Percentiles rank a stretch among this genome's conserved stretches.
Conservation (phyloP, 2,888 invertebrate species). For the Sesamia inferens region DNA sequence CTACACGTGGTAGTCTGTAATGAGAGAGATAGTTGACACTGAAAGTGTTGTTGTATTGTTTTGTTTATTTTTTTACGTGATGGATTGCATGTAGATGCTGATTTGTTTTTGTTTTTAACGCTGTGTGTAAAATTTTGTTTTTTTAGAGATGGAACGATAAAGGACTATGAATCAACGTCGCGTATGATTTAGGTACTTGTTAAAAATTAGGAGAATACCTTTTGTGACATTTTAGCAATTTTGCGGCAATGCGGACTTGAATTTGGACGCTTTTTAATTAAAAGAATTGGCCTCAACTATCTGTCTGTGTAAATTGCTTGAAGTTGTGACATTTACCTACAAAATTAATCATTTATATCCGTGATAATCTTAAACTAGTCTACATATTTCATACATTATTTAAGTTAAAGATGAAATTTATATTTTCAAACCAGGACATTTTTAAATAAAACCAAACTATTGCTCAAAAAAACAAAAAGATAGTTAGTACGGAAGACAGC, state of each 20-base stretch:
- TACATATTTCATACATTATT: not conserved
- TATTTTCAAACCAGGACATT: not conserved
- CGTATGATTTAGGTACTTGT: too few species aligned
- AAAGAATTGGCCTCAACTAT: not conserved
- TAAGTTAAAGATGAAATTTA: not conserved
- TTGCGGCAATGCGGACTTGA: too few species aligned
- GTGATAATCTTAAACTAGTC: not conserved
- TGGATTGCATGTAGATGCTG: slow-evolving; percentile 6
- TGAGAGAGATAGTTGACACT: slow-evolving; percentile 48
- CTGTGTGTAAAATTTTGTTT: not conserved
- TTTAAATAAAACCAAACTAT: not conserved
- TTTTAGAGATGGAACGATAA: not conserved
- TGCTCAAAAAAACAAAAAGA: not conserved
- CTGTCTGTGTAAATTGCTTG: not conserved
- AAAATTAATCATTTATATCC: not conserved
- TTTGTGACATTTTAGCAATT: too few species aligned
- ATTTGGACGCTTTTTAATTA: too few species aligned
- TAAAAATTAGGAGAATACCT: too few species aligned
- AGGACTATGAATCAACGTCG: too few species aligned
- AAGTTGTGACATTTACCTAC: not conserved
- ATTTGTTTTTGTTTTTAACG: not conserved
- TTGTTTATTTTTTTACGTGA: slow-evolving; percentile 16
- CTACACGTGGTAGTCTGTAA: slow-evolving; percentile 30
- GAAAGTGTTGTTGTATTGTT: slow-evolving; percentile 41
- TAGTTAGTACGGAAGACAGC: too few species aligned